phyloP scores from a whole-genome alignment of 2,888 invertebrate species.

The Acronicta alni region DNA sequence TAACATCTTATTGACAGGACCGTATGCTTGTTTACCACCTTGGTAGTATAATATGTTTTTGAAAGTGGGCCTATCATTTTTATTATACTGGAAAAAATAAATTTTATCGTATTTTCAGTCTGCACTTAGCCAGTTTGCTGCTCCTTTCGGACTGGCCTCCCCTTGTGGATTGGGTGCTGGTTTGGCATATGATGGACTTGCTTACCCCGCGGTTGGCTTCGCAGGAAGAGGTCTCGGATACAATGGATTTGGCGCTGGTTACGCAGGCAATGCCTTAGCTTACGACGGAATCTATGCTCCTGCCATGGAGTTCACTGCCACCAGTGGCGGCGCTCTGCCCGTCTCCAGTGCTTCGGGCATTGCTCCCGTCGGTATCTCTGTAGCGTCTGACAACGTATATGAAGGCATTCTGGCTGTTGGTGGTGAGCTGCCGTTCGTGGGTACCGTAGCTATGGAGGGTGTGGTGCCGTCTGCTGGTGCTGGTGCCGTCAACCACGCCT shows the following conservation, averaged over 20 bases:
- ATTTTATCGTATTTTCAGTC: slow-evolving; percentile 9
- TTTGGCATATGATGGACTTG: not conserved
- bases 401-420: slow-evolving; percentile 22
- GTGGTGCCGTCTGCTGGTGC: slow-evolving; percentile 37
- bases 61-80: no score
- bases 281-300: not conserved
- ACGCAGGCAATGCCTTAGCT: not conserved
- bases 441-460: slow-evolving; percentile 43
- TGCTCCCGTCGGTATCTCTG: slow-evolving; percentile 63
- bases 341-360: slow-evolving; percentile 62
- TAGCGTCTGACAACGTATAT: slow-evolving; percentile 52
- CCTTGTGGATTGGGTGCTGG: slow-evolving; percentile 1
- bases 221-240: slow-evolving; percentile 6
- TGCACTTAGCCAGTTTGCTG: slow-evolving; percentile 7
- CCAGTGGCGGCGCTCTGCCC: slow-evolving; percentile 40
- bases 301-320: slow-evolving; percentile 10
- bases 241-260: not conserved
- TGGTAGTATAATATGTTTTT: no score
- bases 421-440: slow-evolving; percentile 46
- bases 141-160: not conserved
- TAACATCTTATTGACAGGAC: no score
- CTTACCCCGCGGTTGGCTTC: not conserved
- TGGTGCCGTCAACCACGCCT: slow-evolving; percentile 39
- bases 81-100: no score
- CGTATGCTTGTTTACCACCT: no score